Conservation (phyloP, 30 jellyfish, hydroid and myxozoan genomes). For the Morbakka virulenta region DNA sequence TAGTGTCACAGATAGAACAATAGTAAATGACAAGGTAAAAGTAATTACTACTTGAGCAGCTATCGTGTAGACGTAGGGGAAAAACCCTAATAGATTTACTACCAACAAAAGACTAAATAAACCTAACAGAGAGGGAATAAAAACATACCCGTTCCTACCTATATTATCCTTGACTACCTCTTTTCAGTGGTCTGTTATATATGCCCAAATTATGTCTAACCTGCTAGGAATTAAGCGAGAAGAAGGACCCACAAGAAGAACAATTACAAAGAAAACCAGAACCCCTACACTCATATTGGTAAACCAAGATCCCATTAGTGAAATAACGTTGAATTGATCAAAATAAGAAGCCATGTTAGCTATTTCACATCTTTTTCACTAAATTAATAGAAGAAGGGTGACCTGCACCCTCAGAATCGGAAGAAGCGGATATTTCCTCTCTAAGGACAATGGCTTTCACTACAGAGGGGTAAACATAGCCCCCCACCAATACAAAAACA, state of each 20-base stretch:
- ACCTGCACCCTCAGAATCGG: no score
- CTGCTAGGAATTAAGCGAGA: constrained; percentile 9
- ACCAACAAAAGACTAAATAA: background rate
- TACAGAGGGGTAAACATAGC: background rate
- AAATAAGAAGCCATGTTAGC: constrained; percentile 12
- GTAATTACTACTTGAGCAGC: constrained; percentile 33
- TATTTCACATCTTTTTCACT: background rate
- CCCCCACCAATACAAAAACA: background rate
- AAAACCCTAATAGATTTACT: constrained; percentile 23
- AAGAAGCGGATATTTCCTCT: background rate
- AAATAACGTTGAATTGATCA: constrained; percentile 24
- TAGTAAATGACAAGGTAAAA: constrained; percentile 9
- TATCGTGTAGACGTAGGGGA: constrained; percentile 37
- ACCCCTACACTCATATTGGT: constrained; percentile 10
- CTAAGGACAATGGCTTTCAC: background rate
- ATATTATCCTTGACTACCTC: background rate
- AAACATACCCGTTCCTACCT: background rate
- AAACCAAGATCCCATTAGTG: background rate
- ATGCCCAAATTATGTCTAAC: constrained; percentile 9
- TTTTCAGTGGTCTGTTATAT: background rate
- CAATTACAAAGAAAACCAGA: background rate
- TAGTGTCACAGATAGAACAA: background rate
- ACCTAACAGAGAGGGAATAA: background rate
- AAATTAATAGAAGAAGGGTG: no score
- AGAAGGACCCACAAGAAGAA: background rate